Base-by-base conservation (phyloP, 2,888 invertebrate species). In the Scelioninae gen. 1 region DNA sequence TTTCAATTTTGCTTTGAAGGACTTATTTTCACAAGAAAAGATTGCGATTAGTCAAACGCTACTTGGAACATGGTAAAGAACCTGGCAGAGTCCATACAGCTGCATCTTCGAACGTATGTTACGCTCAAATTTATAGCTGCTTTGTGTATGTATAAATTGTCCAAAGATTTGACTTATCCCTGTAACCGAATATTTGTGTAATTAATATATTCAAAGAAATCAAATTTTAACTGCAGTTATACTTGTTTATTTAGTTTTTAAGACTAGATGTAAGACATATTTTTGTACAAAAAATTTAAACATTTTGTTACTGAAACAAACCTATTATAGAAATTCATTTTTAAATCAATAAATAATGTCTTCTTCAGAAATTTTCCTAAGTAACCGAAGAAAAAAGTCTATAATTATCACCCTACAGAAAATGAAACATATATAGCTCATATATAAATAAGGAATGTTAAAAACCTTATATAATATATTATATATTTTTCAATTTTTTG, bases 1-100 rank as follows among this genome's bases (percentile, higher is more conserved):
- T 49, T 63, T 62, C 16, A 49, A 49, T 49, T 16, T 62, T 62
- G 15, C 55, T 58, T 58, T 32, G 23, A 16, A 40, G 51, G 29
- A 51, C 11, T 58, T 23, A 58, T 58, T 58, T 15, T 56, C 9
- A 38, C 38, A 15, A 56, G 56, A 56, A 34, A 34, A 23, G 16
- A 43, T 40, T 49, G 5, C 23, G 43, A 60, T 60, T 60, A 38
- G 16, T 53, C 31, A 49, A 23, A 23, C 2, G 9, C 13, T 60
- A 49, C 49, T 49, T 49, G 8, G 11, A 49, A 2, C 5, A 29
- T n/a, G n/a, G 29, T n/a, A 47, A 15, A 47, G 45, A 15, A 15
- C 45, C 45, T 47, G 15, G 15, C 11, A 15, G 45, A 15, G 16
- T 1, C 45, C 45, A 47, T 47, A 15, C 16, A 15, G 9, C 15